Percentiles rank a stretch among this genome's conserved stretches.
phyloP scores from a whole-genome alignment of 2,888 invertebrate genomes.

The Lamproptera curius region DNA sequence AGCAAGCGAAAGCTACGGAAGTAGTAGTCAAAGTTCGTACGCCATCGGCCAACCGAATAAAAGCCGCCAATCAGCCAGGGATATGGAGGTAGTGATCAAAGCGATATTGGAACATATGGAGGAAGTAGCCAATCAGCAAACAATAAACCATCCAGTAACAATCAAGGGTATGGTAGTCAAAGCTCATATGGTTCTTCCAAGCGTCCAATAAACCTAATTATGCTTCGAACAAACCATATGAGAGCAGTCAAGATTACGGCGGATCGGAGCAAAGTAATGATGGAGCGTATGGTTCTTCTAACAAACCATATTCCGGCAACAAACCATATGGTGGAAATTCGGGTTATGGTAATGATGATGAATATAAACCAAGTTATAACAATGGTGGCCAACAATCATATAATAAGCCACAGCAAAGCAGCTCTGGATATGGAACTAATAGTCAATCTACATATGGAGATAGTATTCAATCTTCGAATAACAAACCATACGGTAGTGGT shows the following conservation, averaged over 20 bases:
- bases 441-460: slow-evolving; percentile 11
- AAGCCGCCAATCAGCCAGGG: slow-evolving; percentile 20
- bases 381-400: slow-evolving; percentile 5
- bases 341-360: slow-evolving; percentile 21
- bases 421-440: slow-evolving; percentile 15
- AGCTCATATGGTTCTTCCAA: slow-evolving; percentile 23
- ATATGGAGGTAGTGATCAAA: slow-evolving; percentile 20
- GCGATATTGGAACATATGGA: slow-evolving; percentile 5
- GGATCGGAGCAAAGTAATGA: slow-evolving; percentile 25
- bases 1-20: slow-evolving; percentile 11
- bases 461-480: slow-evolving; percentile 9
- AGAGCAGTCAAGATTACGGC: slow-evolving; percentile 17
- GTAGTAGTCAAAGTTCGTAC: slow-evolving; percentile 17
- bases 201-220: slow-evolving; percentile 17
- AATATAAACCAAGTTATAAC: slow-evolving; percentile 11
- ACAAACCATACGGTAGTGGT: slow-evolving; percentile 6
- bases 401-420: slow-evolving; percentile 11
- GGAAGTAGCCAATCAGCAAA: slow-evolving; percentile 3
- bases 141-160: slow-evolving; percentile 9
- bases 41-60: slow-evolving; percentile 19
- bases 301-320: slow-evolving; percentile 19
- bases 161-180: slow-evolving; percentile 23
- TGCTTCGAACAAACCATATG: background rate
- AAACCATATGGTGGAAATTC: slow-evolving; percentile 19
- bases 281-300: slow-evolving; percentile 21